A percentile compares a stretch with the other conserved stretches of the same genome.
phyloP scores from a whole-genome alignment of 2,797 vertebrate genomes.

The Gorsachius magnificus region DNA sequence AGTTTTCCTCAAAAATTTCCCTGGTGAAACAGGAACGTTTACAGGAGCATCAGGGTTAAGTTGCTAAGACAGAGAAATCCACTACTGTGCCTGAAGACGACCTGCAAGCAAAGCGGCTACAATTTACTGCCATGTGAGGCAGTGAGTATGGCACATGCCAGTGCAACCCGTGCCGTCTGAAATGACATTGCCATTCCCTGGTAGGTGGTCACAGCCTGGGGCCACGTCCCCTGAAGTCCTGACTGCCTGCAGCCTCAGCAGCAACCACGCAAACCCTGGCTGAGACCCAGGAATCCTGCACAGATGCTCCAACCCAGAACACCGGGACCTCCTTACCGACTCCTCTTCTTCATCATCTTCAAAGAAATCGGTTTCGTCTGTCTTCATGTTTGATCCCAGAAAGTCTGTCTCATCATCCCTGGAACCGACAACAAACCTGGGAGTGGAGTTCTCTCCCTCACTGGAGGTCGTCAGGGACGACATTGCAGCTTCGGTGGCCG shows the following conservation, averaged over 20 bases:
- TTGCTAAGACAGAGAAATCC: background rate
- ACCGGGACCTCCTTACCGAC: constrained; percentile 62
- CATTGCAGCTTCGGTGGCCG: constrained; percentile 88
- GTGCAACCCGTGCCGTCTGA: fast-evolving
- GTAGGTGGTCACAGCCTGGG: background rate
- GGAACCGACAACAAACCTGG: constrained; percentile 98
- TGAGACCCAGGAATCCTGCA: background rate
- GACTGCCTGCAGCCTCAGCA: background rate
- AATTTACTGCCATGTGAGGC: background rate
- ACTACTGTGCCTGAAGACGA: background rate
- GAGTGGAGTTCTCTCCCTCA: constrained; percentile 87
- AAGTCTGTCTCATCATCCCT: constrained; percentile 92
- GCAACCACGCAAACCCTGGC: background rate
- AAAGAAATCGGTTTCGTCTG: constrained; percentile 85
- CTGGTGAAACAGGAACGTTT: background rate
- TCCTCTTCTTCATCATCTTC: constrained; percentile 88
- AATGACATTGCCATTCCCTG: fast-evolving
- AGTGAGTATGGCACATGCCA: fast-evolving
- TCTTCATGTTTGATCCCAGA: constrained; percentile 91
- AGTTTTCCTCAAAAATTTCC: background rate
- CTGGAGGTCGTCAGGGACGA: constrained; percentile 90
- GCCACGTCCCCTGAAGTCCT: background rate
- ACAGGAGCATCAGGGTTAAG: background rate
- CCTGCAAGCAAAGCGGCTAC: background rate
- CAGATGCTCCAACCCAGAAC: background rate